Conservation (phyloP, 2,888 invertebrate species). For the Eristalis arbustorum region DNA sequence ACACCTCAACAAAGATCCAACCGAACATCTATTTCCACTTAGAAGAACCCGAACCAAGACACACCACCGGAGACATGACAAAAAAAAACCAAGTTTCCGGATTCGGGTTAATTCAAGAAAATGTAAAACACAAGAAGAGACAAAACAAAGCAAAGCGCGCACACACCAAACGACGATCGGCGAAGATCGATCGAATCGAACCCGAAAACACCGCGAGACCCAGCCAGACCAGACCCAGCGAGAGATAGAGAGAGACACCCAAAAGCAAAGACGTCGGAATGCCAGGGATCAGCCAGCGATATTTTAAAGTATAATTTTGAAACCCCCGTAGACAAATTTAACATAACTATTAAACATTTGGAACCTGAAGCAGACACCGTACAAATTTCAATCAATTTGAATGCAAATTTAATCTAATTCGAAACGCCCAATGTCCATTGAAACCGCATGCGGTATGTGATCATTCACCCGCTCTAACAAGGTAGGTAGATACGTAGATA, state of each 20-base stretch:
- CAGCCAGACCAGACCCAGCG: neutral
- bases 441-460: slow-evolving; percentile 70
- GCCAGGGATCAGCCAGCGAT: slow-evolving; percentile 69
- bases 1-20: slow-evolving; percentile 69
- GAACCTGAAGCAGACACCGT: slow-evolving; percentile 68
- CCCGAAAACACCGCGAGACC: neutral
- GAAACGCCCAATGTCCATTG: slow-evolving; percentile 70
- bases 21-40: slow-evolving; percentile 70
- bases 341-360: slow-evolving; percentile 70
- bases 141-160: slow-evolving; percentile 62
- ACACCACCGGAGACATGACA: neutral
- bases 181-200: neutral
- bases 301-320: slow-evolving; percentile 70
- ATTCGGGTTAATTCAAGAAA: slow-evolving; percentile 70
- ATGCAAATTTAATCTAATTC: slow-evolving; percentile 71
- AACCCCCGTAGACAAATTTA: slow-evolving; percentile 70
- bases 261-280: slow-evolving; percentile 43
- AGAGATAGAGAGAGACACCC: neutral
- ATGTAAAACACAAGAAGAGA: slow-evolving; percentile 66
- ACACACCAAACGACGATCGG: slow-evolving; percentile 11
- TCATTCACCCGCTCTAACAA: slow-evolving; percentile 70
- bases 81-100: slow-evolving; percentile 62
- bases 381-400: slow-evolving; percentile 71
- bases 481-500: slow-evolving; percentile 53
- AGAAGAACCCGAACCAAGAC: slow-evolving; percentile 23